Evolutionary conservation across 92 coral and sea anemone species (phyloP), one percentile per base, ranked within the genome.

Genomic region (Siderastrea radians): DNA sequence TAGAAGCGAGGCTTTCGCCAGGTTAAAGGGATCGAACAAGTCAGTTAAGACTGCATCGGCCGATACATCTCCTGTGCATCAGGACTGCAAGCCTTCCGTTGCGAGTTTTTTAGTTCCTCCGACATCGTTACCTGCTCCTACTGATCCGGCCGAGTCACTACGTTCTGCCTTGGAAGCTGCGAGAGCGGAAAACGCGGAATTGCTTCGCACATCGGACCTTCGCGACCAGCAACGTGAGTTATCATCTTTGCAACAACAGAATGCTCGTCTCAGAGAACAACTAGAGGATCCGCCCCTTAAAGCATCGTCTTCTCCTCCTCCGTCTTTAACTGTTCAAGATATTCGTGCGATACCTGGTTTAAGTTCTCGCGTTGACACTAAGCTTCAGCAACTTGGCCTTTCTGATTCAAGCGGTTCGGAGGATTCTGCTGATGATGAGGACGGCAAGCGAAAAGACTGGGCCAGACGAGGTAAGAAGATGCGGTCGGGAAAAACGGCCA

Each of bases 401-500:
- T 77, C 68, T 6, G 26, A 77, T 26, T 79, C 72, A 11, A 70
- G 71, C 16, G 71, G 57, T 13, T 61, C 45, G 38, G 54, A 58
- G 62, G 60, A 47, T 55, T 50, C 75, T 3, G 77, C 58, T 4
- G 77, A 81, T 26, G 38, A 26, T 16, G 76, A 68, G 55, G 73
- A 68, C 2, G 14, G 51, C 6, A 68, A 45, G 3, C 52, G 73
- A 2, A 11, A 16, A 6, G 65, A 60, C 7, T 49, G 64, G 7
- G 17, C 75, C 2, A 45, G 14, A 46, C 64, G 51, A 49, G 86
- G 86, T 81, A 81, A 68, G 86, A 48, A 51, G 50, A 3, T 15
- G 43, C 86, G 54, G 16, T 81, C 77, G 3, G 86, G 76, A 8
- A 19, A 81, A 46, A 81, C 77, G 19, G 86, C 68, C 14, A 81